Evolutionary conservation across 2,113 vertebrate genomes (phyloP), one percentile per base, ranked within the genome.

Genomic region (Dipodomys stephensi): DNA sequence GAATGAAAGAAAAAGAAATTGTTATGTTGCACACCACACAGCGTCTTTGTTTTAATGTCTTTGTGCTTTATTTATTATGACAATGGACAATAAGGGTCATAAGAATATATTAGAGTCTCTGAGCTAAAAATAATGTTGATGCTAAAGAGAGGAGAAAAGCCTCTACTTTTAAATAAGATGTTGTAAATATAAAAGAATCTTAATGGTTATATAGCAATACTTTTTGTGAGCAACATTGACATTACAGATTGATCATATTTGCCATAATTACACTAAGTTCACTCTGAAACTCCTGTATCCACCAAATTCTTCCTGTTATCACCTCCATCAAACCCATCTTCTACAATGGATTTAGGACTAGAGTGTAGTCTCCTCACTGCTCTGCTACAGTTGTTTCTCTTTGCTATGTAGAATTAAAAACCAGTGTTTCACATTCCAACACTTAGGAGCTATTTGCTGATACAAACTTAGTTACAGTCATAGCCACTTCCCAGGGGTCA

Each of bases 11-110:
- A 78, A 80, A 62, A 90, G 93, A 91, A 89, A 65, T 60, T 79
- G 53, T 94, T 96, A 79, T 62, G 46, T 94, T 90, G 78, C 67
- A 85, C 57, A 20, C 57, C 62, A 96, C 92, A 96, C 74, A 90
- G 90, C 82, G 39, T 79, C 95, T 94, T 97, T 97, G 94, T 97
- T 93, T 86, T 72, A 74, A 78, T 90, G 82, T 35, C 93, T 96
- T 92, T 96, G 94, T 97, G 84, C 95, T 97, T 94, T 97, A 83
- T 97, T 91, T 97, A 44, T 67, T 83, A 1, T 57, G 93, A 97
- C 96, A 97, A 97, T 97, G n/a, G 32, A 96, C 94, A 97, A 81
- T 96, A 83, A 88, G 64, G 8, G 22, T 94, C 90, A 76, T 92
- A 81, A 96, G 91, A 96, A 94, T 78, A 85, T 94, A 27, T 92